phyloP scores from a whole-genome alignment of 2,113 vertebrate species.

The Sebastes fasciatus region DNA sequence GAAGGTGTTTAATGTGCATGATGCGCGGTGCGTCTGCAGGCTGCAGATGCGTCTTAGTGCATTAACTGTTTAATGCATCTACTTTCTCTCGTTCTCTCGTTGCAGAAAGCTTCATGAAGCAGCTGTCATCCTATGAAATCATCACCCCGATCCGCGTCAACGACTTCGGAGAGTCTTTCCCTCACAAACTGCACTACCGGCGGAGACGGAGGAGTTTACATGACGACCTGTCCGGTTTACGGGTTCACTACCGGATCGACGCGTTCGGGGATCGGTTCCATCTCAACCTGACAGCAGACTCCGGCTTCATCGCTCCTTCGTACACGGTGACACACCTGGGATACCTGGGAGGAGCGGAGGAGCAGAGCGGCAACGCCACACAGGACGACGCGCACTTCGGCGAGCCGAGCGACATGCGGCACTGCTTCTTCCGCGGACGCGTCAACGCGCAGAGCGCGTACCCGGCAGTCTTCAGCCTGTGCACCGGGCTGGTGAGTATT shows the following conservation, averaged over 20 bases:
- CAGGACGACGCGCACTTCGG: conserved; percentile 25
- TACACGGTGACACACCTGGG: conserved; percentile 90
- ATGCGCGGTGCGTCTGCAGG: too few relatives aligned
- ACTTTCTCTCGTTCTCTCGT: conserved; percentile 17
- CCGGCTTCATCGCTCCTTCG: conserved; percentile 88
- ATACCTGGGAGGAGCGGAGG: conserved; percentile 4
- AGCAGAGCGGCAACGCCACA: conserved; percentile 39
- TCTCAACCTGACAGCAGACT: conserved; percentile 93
- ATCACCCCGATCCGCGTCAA: conserved; percentile 92
- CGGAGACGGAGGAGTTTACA: conserved; percentile 88
- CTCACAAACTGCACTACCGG: conserved; percentile 86
- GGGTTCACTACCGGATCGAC: conserved; percentile 89
- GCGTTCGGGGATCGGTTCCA: conserved; percentile 94
- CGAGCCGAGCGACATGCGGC: conserved; percentile 84
- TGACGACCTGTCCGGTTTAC: conserved; percentile 70
- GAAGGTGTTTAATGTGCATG: background rate
- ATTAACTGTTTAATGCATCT: background rate
- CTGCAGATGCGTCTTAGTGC: too few relatives aligned
- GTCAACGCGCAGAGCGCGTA: conserved; percentile 87
- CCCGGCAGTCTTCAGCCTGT: conserved; percentile 92
- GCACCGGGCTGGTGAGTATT: conserved; percentile 94
- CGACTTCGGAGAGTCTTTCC: conserved; percentile 93
- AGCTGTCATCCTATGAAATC: conserved; percentile 93
- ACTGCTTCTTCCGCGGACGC: conserved; percentile 96
- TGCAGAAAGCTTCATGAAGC: conserved; percentile 90